phyloP scores from a whole-genome alignment of 2,888 invertebrate genomes.

The Loripinus fragilis region DNA sequence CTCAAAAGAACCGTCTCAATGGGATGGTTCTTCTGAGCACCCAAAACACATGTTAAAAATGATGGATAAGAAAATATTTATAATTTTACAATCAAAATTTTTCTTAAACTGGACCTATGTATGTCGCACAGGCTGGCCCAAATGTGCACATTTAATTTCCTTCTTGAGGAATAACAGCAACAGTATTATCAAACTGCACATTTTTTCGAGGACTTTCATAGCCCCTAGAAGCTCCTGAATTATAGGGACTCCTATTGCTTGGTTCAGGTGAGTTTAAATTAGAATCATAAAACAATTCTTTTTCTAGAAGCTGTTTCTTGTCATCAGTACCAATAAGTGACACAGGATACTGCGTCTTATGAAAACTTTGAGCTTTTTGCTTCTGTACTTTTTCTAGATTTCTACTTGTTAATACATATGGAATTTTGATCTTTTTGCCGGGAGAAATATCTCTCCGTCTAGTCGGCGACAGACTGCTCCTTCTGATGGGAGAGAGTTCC shows the following conservation, averaged over 20 bases:
- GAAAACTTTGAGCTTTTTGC: neutral
- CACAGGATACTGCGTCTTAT: constrained; percentile 45
- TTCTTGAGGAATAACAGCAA: constrained; percentile 32
- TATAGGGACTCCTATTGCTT: neutral
- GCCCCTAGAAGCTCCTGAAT: neutral
- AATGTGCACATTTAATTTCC: neutral
- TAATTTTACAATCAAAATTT: neutral
- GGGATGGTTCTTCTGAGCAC: no score
- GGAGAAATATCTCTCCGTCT: neutral
- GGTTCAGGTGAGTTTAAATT: constrained; percentile 37
- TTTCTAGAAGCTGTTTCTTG: constrained; percentile 33
- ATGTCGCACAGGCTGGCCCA: neutral
- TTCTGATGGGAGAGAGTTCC: constrained; percentile 19
- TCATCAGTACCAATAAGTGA: constrained; percentile 34
- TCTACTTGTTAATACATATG: constrained; percentile 22
- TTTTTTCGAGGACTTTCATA: constrained; percentile 29
- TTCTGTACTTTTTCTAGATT: constrained; percentile 30
- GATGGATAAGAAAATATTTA: neutral
- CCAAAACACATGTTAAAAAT: no score
- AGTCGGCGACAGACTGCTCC: constrained; percentile 26
- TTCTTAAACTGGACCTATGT: no score
- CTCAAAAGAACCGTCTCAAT: no score
- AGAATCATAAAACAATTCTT: constrained; percentile 46
- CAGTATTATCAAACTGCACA: constrained; percentile 49
- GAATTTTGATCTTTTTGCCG: neutral